Base-by-base conservation (phyloP, 92 coral and sea anemone species). In the Porites divaricata region DNA sequence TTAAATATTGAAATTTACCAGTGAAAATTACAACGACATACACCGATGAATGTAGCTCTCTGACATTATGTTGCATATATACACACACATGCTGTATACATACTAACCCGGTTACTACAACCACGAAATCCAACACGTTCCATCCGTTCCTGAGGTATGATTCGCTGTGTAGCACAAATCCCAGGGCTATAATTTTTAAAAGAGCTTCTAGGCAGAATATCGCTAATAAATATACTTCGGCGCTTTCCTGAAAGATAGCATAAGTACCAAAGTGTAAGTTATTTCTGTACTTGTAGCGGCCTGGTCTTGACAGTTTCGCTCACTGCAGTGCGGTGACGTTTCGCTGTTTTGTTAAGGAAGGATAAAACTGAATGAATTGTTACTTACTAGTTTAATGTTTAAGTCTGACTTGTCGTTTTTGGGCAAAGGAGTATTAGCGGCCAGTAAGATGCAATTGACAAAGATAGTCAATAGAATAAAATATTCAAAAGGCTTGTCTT, bases 391-490 rank as follows among this genome's bases (percentile, higher is more conserved):
- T 78, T 75, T 85, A 11, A 78, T 52, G 75, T 95, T 95, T 22
- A 90, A 83, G 79, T 91, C 96, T 50, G 97, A 95, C 82, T 97
- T 97, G 86, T 97, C 99, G 7, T 73, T 85, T 2, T 87, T 67
- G 1, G 99, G 99, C 53, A 97, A 89, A 22, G 99, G 99, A 45
- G 91, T 87, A 78, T 97, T 97, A 72, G 98, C 96, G 83, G 99
- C 99, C 71, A 97, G 92, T 52, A 97, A 95, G 75, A 97, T 89
- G 89, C 99, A 97, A 87, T 97, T 97, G 88, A 95, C 98, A 84
- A 97, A 96, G 89, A 97, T 97, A 76, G 99, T 97, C 96, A 91
- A 81, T 85, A 97, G 90, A 88, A 97, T 97, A 88, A 95, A 95
- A 93, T 97, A 97, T 91, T 97, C 99, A 87, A 95, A 95, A 71